Percentiles rank a stretch among this genome's conserved stretches.
Conservation (phyloP, 2,113 vertebrate species). For the Leucopternis melanops region DNA sequence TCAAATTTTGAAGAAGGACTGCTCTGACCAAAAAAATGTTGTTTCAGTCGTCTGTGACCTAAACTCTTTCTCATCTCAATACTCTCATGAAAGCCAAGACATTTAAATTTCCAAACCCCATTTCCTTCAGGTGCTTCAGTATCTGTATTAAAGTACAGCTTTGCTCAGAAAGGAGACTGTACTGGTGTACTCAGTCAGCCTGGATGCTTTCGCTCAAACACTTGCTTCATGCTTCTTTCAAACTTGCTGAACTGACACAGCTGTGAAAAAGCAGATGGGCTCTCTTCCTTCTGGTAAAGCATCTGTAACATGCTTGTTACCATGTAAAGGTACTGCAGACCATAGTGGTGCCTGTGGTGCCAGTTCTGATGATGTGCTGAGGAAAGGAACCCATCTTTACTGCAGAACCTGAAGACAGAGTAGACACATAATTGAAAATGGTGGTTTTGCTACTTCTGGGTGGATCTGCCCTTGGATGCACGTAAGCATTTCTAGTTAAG, state of each 20-base stretch:
- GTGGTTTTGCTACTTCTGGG: neutral
- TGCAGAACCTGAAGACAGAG: neutral
- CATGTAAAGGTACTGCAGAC: neutral
- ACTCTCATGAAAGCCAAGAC: neutral
- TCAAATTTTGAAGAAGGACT: neutral
- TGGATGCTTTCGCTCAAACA: neutral
- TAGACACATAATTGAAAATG: neutral
- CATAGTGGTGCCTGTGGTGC: neutral
- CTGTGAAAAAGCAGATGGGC: neutral
- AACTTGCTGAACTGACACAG: neutral
- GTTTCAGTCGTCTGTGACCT: neutral
- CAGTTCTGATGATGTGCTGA: neutral
- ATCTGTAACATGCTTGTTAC: neutral
- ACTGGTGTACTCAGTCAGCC: neutral
- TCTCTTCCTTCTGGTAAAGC: neutral
- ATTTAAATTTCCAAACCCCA: neutral
- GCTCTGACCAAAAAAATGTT: neutral
- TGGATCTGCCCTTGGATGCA: neutral
- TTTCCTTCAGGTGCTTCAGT: neutral
- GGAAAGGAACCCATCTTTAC: neutral
- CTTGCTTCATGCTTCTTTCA: neutral
- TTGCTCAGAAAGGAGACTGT: neutral
- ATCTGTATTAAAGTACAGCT: neutral
- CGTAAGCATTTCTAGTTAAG: neutral
- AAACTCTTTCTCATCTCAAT: neutral